A percentile compares a stretch with the other conserved stretches of the same genome.
phyloP scores from a whole-genome alignment of 1,140 invertebrate species.

The Homalodisca vitripennis region DNA sequence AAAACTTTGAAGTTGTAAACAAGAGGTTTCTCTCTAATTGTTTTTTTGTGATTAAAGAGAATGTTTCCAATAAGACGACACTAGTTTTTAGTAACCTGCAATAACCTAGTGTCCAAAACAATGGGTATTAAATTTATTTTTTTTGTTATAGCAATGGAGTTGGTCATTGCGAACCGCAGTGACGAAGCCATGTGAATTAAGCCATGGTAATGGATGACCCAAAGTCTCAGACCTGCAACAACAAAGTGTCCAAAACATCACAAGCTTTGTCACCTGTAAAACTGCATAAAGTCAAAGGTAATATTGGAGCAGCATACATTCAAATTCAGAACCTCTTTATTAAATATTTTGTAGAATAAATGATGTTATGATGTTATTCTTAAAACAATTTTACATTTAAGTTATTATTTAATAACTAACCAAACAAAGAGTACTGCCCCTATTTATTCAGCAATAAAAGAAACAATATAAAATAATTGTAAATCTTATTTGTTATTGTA shows the following conservation, averaged over 20 bases:
- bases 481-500: no score
- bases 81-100: not conserved
- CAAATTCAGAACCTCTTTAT: not conserved
- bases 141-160: conserved; percentile 4
- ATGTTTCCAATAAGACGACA: not conserved
- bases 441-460: not conserved
- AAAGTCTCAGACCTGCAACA: conserved; percentile 25
- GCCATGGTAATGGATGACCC: conserved; percentile 32
- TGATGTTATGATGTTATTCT: not conserved
- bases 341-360: not conserved
- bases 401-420: not conserved
- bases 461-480: conserved; percentile 5
- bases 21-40: not conserved
- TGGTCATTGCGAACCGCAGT: not conserved
- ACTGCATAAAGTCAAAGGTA: conserved; percentile 42
- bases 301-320: no score
- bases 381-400: not conserved
- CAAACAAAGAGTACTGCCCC: not conserved
- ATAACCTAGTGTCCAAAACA: not conserved
- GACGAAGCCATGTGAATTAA: conserved; percentile 4
- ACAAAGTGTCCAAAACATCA: conserved; percentile 19
- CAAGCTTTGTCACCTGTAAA: conserved; percentile 39
- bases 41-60: not conserved
- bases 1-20: no score
- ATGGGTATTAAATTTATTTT: not conserved